Percentiles rank a stretch among this genome's conserved stretches.
Conservation (phyloP, 2,888 invertebrate genomes). For the Cheilosia pagana region DNA sequence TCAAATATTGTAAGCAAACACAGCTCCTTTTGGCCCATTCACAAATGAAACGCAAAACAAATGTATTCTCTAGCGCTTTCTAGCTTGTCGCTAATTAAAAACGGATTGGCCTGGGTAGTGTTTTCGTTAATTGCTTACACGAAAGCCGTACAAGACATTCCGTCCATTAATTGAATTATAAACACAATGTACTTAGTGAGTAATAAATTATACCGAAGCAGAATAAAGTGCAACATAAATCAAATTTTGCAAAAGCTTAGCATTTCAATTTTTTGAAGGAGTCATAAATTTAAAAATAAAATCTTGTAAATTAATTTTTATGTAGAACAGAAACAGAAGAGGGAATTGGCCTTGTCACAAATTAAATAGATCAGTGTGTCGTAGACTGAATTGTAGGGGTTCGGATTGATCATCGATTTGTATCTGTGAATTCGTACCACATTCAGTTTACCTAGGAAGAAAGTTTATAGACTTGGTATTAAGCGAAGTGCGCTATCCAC, state of each 20-base stretch:
- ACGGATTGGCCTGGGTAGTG: conserved; percentile 11
- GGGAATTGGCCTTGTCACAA: neutral
- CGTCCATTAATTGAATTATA: conserved; percentile 57
- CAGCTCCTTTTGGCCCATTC: neutral
- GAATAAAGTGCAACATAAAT: conserved; percentile 43
- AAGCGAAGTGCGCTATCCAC: too few relatives aligned
- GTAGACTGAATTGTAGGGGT: neutral
- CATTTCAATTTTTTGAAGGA: neutral
- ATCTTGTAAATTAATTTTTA: neutral
- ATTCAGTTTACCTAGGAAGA: too few relatives aligned
- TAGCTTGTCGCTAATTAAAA: conserved; percentile 56
- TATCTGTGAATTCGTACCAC: too few relatives aligned
- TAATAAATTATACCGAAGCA: conserved; percentile 44
- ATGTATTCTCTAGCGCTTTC: neutral
- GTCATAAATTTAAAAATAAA: conserved; percentile 13
- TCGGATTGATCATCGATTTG: neutral
- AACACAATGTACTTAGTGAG: conserved; percentile 21
- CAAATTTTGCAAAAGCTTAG: conserved; percentile 4
- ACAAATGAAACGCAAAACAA: neutral
- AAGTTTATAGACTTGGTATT: too few relatives aligned
- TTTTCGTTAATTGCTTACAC: conserved; percentile 64
- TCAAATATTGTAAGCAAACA: neutral
- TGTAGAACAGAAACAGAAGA: neutral
- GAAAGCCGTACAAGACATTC: conserved; percentile 48
- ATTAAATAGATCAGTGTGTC: neutral